Base-by-base conservation (phyloP, 2,113 vertebrate genomes). In the Spea bombifrons region DNA sequence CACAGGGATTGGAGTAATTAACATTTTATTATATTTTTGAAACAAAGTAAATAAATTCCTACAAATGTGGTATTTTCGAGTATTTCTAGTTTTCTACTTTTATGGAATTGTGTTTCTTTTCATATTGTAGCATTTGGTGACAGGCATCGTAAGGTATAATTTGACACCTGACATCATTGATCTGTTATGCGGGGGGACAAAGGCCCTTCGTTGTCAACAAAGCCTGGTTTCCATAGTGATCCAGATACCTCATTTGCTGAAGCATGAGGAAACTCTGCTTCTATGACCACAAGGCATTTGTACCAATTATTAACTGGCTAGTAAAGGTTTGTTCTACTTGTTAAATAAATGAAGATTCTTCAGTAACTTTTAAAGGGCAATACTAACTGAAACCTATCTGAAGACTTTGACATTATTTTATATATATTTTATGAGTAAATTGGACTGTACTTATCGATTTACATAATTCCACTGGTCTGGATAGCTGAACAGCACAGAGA, bases 21-120 rank as follows among this genome's bases (percentile, higher is more conserved):
- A 9, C 61, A 53, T 76, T 75, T 75, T 44, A 75, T 75, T 69
- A 67, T 77, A 59, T 59, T 77, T 77, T 77, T 16, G 16, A 17
- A 69, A 70, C 66, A 70, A 77, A 77, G 70, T n/a, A 48, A 70
- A 77, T 70, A 47, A 66, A 77, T 77, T 66, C 66, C 66, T 77
- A 48, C 5, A 67, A 16, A 12, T 16, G 53, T 69, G 66, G 30
- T 10, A 49, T 4, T 47, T 7, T 70, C 66, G 44, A 61, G 15
- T 70, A 77, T 77, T 70, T 55, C 63, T 44, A 70, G 8, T 50
- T 46, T 77, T 77, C 75, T 77, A 48, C 75, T 70, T 77, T 77
- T 70, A 77, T 77, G 75, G 66, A 53, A 46, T 63, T 77, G 66
- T 57, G 59, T 10, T 66, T 16, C 30, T 53, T 67, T 71, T 63